These are phyloP conservation scores for Siderastrea siderea DNA, from an alignment of 92 coral and sea anemone species.

Conservation along the genomic window DNA sequence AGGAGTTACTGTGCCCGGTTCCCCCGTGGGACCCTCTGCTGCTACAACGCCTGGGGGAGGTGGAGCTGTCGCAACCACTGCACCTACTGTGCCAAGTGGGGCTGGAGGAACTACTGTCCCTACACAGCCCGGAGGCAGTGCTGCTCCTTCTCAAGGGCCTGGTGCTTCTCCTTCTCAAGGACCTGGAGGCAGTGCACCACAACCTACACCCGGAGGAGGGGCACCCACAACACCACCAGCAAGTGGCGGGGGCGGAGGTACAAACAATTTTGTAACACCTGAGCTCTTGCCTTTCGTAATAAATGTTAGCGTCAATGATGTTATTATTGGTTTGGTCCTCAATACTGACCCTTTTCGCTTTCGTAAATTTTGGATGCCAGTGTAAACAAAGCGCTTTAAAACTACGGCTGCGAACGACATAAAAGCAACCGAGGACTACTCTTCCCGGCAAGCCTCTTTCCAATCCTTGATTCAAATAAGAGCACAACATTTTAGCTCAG, in stretches of 20 bases:
- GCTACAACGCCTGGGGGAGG: conserved; percentile 34
- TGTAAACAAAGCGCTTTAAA: no score
- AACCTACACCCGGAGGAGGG: conserved; percentile 3
- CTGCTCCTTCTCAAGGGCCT: conserved; percentile 7
- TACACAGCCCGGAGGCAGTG: background rate
- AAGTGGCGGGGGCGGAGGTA: conserved; percentile 32
- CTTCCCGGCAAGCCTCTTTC: no score
- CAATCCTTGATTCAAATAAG: no score
- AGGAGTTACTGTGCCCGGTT: background rate
- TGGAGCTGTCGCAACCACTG: conserved; percentile 8
- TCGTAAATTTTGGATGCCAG: no score
- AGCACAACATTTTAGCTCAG: background rate
- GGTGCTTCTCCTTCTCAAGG: conserved; percentile 3
- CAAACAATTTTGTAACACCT: background rate
- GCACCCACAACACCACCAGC: conserved; percentile 20
- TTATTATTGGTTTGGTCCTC: no score
- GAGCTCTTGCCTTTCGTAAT: no score
- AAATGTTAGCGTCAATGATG: no score
- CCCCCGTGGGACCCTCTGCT: background rate
- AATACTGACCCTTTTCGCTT: no score
- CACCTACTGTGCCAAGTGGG: background rate
- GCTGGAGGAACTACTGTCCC: conserved; percentile 10
- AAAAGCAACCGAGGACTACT: no score
- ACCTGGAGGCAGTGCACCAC: background rate
- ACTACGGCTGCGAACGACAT: no score